Percentiles rank a stretch among this genome's conserved stretches.
These are phyloP conservation scores for Acanthisitta chloris DNA, from an alignment of 2,113 vertebrate species.

Conservation along the genomic window DNA sequence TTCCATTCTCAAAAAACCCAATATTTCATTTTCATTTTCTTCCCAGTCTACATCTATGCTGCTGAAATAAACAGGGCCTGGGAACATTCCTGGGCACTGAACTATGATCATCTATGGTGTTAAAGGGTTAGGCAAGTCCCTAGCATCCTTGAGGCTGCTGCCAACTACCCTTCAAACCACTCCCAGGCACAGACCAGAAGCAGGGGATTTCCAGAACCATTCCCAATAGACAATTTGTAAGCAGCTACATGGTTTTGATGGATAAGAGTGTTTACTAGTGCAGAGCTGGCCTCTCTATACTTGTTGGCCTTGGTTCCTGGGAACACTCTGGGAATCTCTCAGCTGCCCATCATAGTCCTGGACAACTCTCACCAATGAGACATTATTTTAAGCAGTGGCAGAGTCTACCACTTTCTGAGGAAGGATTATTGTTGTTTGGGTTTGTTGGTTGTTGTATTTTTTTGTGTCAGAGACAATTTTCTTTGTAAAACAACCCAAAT, in stretches of 20 bases:
- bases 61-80: not conserved
- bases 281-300: not conserved
- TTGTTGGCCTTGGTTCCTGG: not conserved
- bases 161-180: not conserved
- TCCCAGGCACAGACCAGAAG: not conserved
- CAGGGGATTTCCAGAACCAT: constrained; percentile 25
- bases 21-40: not conserved
- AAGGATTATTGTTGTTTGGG: not conserved
- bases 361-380: not conserved
- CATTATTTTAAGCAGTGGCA: not conserved
- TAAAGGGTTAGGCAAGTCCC: not conserved
- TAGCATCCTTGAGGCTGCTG: not conserved
- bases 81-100: not conserved
- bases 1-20: not conserved
- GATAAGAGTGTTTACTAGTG: not conserved
- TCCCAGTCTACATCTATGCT: not conserved
- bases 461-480: not conserved
- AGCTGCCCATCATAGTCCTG: not conserved
- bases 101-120: not conserved
- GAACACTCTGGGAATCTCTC: not conserved
- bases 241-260: not conserved
- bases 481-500: not conserved
- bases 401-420: not conserved
- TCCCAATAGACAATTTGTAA: not conserved
- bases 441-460: not conserved